phyloP scores from a whole-genome alignment of 30 jellyfish, hydroid and myxozoan species.

The Morbakka virulenta region DNA sequence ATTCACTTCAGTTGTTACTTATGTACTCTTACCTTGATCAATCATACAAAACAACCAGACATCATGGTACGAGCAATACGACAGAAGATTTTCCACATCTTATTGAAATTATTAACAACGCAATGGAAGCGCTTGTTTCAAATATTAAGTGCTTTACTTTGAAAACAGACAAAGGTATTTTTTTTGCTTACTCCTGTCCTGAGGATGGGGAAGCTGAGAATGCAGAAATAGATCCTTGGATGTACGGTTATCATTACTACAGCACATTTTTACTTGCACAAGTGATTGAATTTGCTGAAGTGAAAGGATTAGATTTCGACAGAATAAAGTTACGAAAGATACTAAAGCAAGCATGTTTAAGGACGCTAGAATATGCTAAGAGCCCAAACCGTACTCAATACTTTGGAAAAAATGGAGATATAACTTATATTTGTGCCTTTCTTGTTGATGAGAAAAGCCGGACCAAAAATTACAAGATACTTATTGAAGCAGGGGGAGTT shows the following conservation, averaged over 20 bases:
- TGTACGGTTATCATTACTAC: conserved; percentile 10
- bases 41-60: neutral
- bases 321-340: neutral
- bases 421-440: conserved; percentile 4
- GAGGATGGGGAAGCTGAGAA: neutral
- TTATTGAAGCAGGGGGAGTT: neutral
- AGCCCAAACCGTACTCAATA: neutral
- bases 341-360: neutral
- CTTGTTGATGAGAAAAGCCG: neutral
- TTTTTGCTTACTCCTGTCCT: neutral
- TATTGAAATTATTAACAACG: neutral
- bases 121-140: neutral
- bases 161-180: neutral
- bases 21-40: neutral
- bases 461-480: neutral
- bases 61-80: neutral
- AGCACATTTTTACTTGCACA: conserved; percentile 12
- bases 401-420: neutral
- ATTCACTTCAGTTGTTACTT: neutral
- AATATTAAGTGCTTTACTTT: neutral
- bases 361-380: neutral
- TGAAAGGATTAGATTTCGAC: neutral
- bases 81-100: neutral
- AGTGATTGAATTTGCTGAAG: conserved; percentile 3
- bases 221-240: neutral